Evolutionary conservation across 2,888 invertebrate species (phyloP).

Genomic region (Drosophila algonquin): DNA sequence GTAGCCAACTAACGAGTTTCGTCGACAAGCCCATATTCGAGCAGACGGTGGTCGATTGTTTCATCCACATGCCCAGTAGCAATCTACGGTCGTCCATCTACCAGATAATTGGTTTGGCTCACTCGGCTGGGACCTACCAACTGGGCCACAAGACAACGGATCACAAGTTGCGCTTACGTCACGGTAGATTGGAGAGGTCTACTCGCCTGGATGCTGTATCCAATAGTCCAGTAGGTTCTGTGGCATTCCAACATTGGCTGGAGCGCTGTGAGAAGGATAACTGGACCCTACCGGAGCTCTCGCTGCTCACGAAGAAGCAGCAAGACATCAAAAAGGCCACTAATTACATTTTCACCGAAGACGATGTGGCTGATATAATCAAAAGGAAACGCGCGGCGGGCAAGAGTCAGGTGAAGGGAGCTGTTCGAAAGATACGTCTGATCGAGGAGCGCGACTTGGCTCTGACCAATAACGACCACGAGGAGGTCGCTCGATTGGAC

Average conservation of each 20-base stretch:
- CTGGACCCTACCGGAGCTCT: slow-evolving; percentile 22
- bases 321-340: slow-evolving; percentile 29
- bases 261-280: slow-evolving; percentile 13
- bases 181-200: slow-evolving; percentile 1
- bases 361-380: slow-evolving; percentile 42
- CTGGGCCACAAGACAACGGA: slow-evolving; percentile 32
- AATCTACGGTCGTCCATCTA: slow-evolving; percentile 10
- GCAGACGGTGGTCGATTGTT: slow-evolving; percentile 45
- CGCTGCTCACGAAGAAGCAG: slow-evolving; percentile 29
- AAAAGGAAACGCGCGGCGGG: slow-evolving; percentile 25
- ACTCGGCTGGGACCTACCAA: slow-evolving; percentile 15
- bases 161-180: slow-evolving; percentile 18
- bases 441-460: slow-evolving; percentile 52
- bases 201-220: slow-evolving; percentile 41
- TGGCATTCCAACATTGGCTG: slow-evolving; percentile 41
- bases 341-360: slow-evolving; percentile 41
- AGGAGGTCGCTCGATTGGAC: slow-evolving; percentile 34
- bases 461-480: slow-evolving; percentile 25
- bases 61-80: neutral
- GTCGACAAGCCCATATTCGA: slow-evolving; percentile 54
- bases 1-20: slow-evolving; percentile 38
- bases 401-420: slow-evolving; percentile 20
- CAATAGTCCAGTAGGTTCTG: slow-evolving; percentile 24
- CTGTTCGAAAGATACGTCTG: slow-evolving; percentile 41
- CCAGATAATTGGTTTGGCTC: slow-evolving; percentile 28